Evolutionary conservation across 2,888 invertebrate genomes (phyloP), one percentile per base, ranked within the genome.

Genomic region (Anaspis maculata): DNA sequence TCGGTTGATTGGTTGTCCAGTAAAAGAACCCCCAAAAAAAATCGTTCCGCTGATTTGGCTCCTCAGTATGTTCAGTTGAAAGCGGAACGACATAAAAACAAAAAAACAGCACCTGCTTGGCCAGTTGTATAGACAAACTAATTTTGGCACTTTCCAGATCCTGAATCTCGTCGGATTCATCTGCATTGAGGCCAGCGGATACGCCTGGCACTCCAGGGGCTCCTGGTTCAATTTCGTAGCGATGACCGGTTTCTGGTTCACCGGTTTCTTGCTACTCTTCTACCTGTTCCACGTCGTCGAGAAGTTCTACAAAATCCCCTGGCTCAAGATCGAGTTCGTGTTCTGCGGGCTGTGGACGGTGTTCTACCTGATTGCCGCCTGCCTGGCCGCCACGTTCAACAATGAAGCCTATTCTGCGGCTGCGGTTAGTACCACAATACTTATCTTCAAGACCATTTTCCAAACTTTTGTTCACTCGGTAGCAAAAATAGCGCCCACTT

Each of bases 241-340:
- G 1, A 84, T 88, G 79, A 75, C 76, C 11, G 90, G 83, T 11
- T 84, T 92, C 62, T 88, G 88, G 83, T 79, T 86, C 56, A 86
- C 87, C 3, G 79, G 80, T 21, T 77, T 86, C 43, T 66, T 91
- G 30, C 71, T 91, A 10, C 74, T 77, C 1, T 71, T 88, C 37
- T 92, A 91, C 61, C 60, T 89, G 41, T 87, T 90, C 66, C 90
- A 91, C 60, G 72, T 90, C 14, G 73, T 91, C 41, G 91, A 91
- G 67, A 84, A 83, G 62, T 77, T 84, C 58, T 81, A 79, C 61
- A 80, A 76, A 65, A 80, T 91, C 50, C 90, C 90, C 2, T 91
- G 91, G 90, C 67, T 90, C 37, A 81, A 79, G 65, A 74, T 85
- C 43, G 90, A 91, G 69, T 74, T 88, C 42, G 67, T 73, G 2